Evolutionary conservation across 64 coral and sea anemone species (phyloP).

Genomic region (Montipora efflorescens): DNA sequence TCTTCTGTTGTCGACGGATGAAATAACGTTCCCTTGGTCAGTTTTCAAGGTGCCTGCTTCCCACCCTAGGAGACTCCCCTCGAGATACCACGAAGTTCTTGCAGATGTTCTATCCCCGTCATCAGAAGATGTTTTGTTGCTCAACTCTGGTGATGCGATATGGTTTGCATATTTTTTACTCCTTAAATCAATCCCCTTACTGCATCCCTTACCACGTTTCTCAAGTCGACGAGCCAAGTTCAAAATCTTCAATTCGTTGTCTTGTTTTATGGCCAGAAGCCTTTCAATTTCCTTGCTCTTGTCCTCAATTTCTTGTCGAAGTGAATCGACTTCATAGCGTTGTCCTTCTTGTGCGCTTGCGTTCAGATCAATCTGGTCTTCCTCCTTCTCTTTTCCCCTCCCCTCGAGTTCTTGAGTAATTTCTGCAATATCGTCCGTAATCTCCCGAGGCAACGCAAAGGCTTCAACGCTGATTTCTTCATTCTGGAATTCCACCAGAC

Average conservation of each 20-base stretch:
- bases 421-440: neutral
- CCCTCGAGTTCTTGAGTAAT: neutral
- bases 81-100: conserved; percentile 40
- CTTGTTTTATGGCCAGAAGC: conserved; percentile 64
- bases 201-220: neutral
- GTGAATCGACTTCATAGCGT: conserved; percentile 49
- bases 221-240: conserved; percentile 7
- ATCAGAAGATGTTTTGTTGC: conserved; percentile 2
- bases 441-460: conserved; percentile 64
- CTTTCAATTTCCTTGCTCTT: conserved; percentile 72
- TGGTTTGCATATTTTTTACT: neutral
- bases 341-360: neutral
- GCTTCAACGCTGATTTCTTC: conserved; percentile 74
- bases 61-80: neutral
- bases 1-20: neutral
- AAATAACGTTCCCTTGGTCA: neutral
- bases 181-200: neutral
- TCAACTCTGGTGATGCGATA: neutral
- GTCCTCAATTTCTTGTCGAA: conserved; percentile 70
- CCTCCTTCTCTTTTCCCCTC: neutral
- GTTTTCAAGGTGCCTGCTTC: neutral
- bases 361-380: neutral
- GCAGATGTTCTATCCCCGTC: conserved; percentile 1
- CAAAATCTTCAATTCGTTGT: conserved; percentile 10
- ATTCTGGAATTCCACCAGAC: conserved; percentile 59